phyloP scores from a whole-genome alignment of 2,113 vertebrate genomes.

The Anoura caudifer region DNA sequence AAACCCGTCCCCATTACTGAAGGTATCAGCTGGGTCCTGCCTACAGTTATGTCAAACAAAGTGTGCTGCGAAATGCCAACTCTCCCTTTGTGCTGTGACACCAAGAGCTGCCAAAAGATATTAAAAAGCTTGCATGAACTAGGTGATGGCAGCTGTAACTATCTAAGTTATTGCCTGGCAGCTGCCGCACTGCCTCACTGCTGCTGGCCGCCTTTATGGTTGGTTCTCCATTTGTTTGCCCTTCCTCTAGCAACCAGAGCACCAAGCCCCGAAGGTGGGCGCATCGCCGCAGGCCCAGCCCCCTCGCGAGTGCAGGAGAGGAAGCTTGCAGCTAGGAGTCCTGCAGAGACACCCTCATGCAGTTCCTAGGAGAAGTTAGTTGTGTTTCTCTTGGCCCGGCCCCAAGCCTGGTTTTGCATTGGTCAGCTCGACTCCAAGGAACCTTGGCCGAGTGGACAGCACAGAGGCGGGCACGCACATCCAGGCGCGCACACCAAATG shows the following conservation, averaged over 20 bases:
- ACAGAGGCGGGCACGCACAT: constrained; percentile 60
- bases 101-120: constrained; percentile 86
- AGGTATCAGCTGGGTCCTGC: constrained; percentile 89
- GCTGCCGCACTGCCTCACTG: constrained; percentile 84
- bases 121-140: constrained; percentile 89
- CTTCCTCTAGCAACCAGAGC: constrained; percentile 83
- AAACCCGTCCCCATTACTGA: constrained; percentile 80
- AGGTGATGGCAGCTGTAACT: constrained; percentile 90
- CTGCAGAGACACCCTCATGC: constrained; percentile 70
- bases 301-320: constrained; percentile 74
- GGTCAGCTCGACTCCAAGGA: constrained; percentile 83
- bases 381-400: constrained; percentile 82
- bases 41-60: constrained; percentile 90
- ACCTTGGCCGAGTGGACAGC: constrained; percentile 72
- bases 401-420: constrained; percentile 69
- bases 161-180: constrained; percentile 89
- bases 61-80: constrained; percentile 86
- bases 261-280: constrained; percentile 77
- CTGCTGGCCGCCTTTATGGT: constrained; percentile 83
- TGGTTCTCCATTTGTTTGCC: constrained; percentile 83
- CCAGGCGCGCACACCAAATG: constrained; percentile 63
- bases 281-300: constrained; percentile 75
- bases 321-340: constrained; percentile 72
- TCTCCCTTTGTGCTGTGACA: constrained; percentile 89
- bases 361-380: constrained; percentile 83